Evolutionary conservation across 1,140 invertebrate species (phyloP).

Genomic region (Drosophila santomea): DNA sequence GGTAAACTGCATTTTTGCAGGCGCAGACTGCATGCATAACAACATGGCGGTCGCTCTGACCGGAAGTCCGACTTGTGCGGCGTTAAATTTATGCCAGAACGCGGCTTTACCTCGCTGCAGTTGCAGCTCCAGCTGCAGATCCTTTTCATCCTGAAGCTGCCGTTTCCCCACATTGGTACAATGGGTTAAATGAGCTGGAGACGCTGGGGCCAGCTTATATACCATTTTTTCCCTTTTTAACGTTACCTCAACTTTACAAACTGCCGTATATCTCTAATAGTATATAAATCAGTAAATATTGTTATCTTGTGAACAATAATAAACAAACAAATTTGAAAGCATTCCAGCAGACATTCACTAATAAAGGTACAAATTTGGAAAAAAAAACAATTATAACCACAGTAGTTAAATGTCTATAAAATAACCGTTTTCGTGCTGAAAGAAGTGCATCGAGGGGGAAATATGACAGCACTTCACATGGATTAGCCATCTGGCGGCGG

Average conservation of each 20-base stretch:
- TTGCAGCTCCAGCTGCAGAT: slow-evolving; percentile 16
- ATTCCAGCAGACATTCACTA: too few species aligned
- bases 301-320: too few species aligned
- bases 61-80: slow-evolving; percentile 76
- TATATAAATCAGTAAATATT: too few species aligned
- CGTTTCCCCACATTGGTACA: slow-evolving; percentile 8
- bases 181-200: slow-evolving; percentile 35
- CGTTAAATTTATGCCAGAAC: slow-evolving; percentile 76
- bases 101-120: slow-evolving; percentile 27
- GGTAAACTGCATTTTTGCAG: slow-evolving; percentile 59
- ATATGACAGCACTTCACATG: too few species aligned
- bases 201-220: neutral
- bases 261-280: too few species aligned
- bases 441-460: too few species aligned
- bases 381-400: too few species aligned
- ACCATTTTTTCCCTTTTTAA: neutral
- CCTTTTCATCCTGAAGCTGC: slow-evolving; percentile 3
- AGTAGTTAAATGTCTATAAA: too few species aligned
- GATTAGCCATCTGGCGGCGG: too few species aligned
- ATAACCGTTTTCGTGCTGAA: too few species aligned
- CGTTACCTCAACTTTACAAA: neutral
- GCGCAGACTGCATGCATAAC: slow-evolving; percentile 52
- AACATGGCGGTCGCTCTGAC: slow-evolving; percentile 72
- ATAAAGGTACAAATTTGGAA: too few species aligned
- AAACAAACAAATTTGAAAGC: too few species aligned